Percentiles rank a stretch among this genome's conserved stretches.
phyloP scores from a whole-genome alignment of 2,888 invertebrate genomes.

The Artemia sp. region DNA sequence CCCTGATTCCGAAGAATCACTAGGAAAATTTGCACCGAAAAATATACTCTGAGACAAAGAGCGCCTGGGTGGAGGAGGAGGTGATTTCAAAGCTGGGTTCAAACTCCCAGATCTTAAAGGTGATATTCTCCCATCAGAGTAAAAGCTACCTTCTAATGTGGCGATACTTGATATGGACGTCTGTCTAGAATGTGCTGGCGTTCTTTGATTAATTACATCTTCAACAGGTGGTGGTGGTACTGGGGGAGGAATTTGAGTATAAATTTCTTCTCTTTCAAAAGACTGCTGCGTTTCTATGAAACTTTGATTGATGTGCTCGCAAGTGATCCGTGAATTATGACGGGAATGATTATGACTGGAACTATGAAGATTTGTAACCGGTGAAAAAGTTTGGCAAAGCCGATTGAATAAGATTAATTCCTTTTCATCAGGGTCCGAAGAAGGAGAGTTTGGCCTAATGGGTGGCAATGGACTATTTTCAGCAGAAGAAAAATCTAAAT shows the following conservation, averaged over 20 bases:
- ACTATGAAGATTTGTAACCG: not conserved
- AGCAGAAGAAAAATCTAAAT: slow-evolving; percentile 8
- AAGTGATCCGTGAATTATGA: not conserved
- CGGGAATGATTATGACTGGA: slow-evolving; percentile 9
- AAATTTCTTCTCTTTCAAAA: slow-evolving; percentile 16
- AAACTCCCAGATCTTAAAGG: not conserved
- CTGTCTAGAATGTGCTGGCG: slow-evolving; percentile 18
- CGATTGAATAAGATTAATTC: slow-evolving; percentile 4
- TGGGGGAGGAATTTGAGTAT: not conserved
- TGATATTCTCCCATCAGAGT: slow-evolving; percentile 4
- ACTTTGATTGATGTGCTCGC: not conserved
- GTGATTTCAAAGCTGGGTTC: not conserved
- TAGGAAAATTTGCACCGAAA: slow-evolving; percentile 12
- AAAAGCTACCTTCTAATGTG: not conserved
- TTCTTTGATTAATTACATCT: slow-evolving; percentile 13
- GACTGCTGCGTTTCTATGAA: not conserved
- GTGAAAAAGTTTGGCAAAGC: not conserved
- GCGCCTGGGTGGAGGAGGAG: slow-evolving; percentile 8
- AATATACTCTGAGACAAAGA: slow-evolving; percentile 3
- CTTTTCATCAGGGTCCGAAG: slow-evolving; percentile 5
- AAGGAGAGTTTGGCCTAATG: not conserved
- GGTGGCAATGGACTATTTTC: not conserved
- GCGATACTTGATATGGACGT: not conserved
- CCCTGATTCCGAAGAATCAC: not conserved
- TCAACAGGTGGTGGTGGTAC: slow-evolving; percentile 15